Base-by-base conservation (phyloP, 2,113 vertebrate genomes). In the Toxotes jaculatrix region DNA sequence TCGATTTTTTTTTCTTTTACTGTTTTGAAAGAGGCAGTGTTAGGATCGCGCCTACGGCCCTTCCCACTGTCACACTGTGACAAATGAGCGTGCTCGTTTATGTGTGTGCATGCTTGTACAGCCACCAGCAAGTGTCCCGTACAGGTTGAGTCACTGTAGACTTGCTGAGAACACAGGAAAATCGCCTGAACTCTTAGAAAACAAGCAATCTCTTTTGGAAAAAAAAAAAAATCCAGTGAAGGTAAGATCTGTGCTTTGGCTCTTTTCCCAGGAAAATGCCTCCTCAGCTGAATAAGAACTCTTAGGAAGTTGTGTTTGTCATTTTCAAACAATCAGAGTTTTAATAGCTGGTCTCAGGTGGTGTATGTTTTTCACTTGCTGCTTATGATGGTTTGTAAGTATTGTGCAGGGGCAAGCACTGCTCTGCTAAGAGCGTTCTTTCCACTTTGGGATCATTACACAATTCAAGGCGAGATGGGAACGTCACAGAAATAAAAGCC, bases 111-210 rank as follows among this genome's bases (percentile, higher is more conserved):
- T 73, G 77, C 73, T 31, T 51, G 11, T 62, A 23, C 16, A 68
- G 61, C 16, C 34, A 49, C 21, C 72, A 59, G 77, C 64, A 62
- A 64, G 57, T 59, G 61, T 73, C 79, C 51, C 64, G 27, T 73
- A 74, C 88, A 82, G 84, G 87, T 91, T 87, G 49, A 70, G 53
- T 79, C 71, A 77, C 51, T 49, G 55, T 17, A 63, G 65, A 77
- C 43, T 65, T 80, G 83, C 88, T 74, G 84, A 85, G 74, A 60
- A 62, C 75, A 79, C 80, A 55, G 72, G n/a, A 85, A 55, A 63
- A 80, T 49, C 5, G 4, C n/a, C 77, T 17, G 38, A 72, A 83
- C 53, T 61, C 75, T 71, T 5, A 56, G 70, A 67, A 82, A 71
- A 51, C 68, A 63, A 61, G 14, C 13, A 9, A 11, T 56, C 27